Evolutionary conservation across 1,140 invertebrate species (phyloP), one percentile per base, ranked within the genome.

Genomic region (Diorhabda elongata): DNA sequence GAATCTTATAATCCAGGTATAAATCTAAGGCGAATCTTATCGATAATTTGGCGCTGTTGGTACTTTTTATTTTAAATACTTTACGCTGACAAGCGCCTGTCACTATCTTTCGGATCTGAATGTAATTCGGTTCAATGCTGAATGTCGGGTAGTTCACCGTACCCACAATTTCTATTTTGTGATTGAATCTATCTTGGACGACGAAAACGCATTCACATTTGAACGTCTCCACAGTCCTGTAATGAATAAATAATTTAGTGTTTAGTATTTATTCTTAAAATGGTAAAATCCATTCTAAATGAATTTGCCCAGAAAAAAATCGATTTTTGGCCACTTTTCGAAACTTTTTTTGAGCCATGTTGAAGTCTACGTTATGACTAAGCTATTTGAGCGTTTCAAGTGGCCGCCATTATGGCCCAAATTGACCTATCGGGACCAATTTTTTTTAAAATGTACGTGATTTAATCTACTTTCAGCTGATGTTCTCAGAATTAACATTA

Each of bases 21-120:
- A 73, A 61, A 4, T 69, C 41, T 44, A 74, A 58, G 2, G 44
- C 42, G 58, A 75, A 75, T 5, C 11, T 45, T 2, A 76, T 56
- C 4, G 42, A 64, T 9, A 63, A 68, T 8, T 41, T 26, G 26
- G 66, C 26, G 4, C 41, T 7, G 3, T 60, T 44, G 3, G 56
- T 59, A 56, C 73, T 74, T 8, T 58, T 52, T 5, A 76, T 47
- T 67, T 67, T 72, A 60, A 75, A 74, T 6, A 60, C 64, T 7
- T 44, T 60, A 9, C 57, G 67, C 5, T 69, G 45, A 6, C 63
- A 61, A 26, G 67, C 64, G n/a, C 69, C 68, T 5, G 69, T 59
- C 2, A 66, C 61, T 11, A 75, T 71, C 58, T 75, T 75, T n/a
- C 9, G 58, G 7, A 73, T 67, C 58, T 74, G 71, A n/a, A 75